Evolutionary conservation across 2,113 vertebrate genomes (phyloP).

Genomic region (Pardalotus punctatus): DNA sequence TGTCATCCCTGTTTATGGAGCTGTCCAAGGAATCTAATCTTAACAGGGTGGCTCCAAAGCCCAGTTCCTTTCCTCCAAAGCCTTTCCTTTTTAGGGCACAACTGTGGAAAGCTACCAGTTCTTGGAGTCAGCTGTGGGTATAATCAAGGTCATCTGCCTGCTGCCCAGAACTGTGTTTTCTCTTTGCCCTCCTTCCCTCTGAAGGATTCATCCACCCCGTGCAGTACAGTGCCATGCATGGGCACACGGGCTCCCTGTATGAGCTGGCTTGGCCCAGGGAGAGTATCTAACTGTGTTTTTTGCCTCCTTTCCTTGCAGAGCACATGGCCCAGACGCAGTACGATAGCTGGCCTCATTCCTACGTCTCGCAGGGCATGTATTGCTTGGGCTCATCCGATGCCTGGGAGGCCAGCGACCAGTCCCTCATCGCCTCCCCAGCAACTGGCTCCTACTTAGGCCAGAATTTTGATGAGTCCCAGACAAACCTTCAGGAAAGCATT

Average conservation of each 20-base stretch:
- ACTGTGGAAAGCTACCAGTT: not conserved
- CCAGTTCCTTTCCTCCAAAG: not conserved
- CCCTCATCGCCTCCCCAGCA: conserved; percentile 88
- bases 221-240: not conserved
- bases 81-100: not conserved
- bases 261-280: not conserved
- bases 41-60: not conserved
- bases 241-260: not conserved
- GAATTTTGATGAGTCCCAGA: conserved; percentile 78
- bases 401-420: conserved; percentile 94
- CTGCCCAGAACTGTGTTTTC: not conserved
- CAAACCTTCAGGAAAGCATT: conserved; percentile 75
- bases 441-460: conserved; percentile 83
- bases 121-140: not conserved
- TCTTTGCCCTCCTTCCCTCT: not conserved
- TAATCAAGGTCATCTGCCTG: not conserved
- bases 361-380: conserved; percentile 97
- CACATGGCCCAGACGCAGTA: conserved; percentile 88
- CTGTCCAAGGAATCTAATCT: not conserved
- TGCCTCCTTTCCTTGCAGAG: conserved; percentile 64
- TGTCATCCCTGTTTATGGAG: not conserved
- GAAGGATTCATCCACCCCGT: not conserved
- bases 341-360: conserved; percentile 97
- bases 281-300: not conserved
- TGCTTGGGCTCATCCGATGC: conserved; percentile 95